Evolutionary conservation across 2,888 invertebrate genomes (phyloP), one percentile per base, ranked within the genome.

Genomic region (Hoplodrina ambigua): DNA sequence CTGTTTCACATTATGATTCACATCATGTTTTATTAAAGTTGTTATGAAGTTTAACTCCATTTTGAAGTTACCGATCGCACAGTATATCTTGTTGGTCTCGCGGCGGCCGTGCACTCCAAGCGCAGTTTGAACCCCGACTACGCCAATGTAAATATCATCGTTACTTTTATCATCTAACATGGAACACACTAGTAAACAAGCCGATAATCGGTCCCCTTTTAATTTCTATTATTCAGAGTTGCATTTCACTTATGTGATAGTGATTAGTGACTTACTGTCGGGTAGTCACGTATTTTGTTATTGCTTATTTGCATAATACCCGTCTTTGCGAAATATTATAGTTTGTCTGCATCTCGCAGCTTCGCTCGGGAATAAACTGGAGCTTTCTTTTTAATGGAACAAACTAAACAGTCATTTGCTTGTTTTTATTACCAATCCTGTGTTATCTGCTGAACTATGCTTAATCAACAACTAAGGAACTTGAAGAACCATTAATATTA

Each of bases 1-100:
- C 93, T 94, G 91, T 91, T 90, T 94, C 87, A 96, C 93, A 89
- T 96, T 96, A 82, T 95, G 95, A 81, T 96, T 96, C 85, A 95
- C 92, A 89, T 96, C 96, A 82, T 94, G 94, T 90, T 94, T 95
- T 71, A 96, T 92, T 78, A 95, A 89, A 52, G 94, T 93, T 62
- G 94, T 89, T 85, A 95, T 89, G 78, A 94, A 94, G 84, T 94
- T 95, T 65, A 96, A 86, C 85, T 96, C 95, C 96, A 96, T 96
- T 86, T 89, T 89, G 56, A 78, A 78, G 71, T 80, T 74, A 71
- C 74, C 74, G 75, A 73, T 77, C 64, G 70, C 77, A 78, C 81
- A 72, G 54, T 70, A 53, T 59, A 53, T 59, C 64, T 20, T 37
- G 58, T 57, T 69, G 69, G 78, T 81, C 65, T 84, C 70, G 70